A percentile compares a stretch with the other conserved stretches of the same genome.
phyloP scores from a whole-genome alignment of 2,113 vertebrate species.

The Mus spicilegus region DNA sequence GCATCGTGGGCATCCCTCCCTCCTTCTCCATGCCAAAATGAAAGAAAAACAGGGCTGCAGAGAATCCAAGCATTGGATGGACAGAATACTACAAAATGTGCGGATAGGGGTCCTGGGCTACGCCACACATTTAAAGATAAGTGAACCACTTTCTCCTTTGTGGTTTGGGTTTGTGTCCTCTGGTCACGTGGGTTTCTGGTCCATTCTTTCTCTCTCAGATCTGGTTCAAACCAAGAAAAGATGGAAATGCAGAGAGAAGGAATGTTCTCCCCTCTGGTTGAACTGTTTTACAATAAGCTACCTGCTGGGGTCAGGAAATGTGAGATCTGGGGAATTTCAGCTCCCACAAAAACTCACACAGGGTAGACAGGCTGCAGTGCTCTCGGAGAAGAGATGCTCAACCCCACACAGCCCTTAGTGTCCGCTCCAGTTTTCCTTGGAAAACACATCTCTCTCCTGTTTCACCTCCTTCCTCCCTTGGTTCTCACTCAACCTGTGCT shows the following conservation, averaged over 20 bases:
- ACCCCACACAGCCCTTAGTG: background rate
- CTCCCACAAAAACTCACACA: conserved; percentile 50
- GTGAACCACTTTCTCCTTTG: background rate
- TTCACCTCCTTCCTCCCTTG: background rate
- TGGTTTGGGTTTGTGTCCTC: background rate
- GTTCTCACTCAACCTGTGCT: background rate
- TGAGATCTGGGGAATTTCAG: conserved; percentile 3
- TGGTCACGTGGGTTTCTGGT: background rate
- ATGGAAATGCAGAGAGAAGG: conserved; percentile 74
- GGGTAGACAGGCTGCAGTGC: conserved; percentile 4
- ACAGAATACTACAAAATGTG: too few relatives aligned
- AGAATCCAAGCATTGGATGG: accelerated
- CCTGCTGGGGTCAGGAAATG: conserved; percentile 82
- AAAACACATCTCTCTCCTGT: background rate
- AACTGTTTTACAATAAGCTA: conserved; percentile 79
- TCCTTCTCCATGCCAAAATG: too few relatives aligned
- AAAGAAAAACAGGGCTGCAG: background rate
- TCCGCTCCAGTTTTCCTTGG: conserved; percentile 1
- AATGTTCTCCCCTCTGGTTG: conserved; percentile 69
- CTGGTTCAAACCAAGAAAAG: conserved; percentile 44
- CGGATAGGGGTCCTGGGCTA: too few relatives aligned
- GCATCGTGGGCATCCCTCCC: accelerated
- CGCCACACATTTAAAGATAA: background rate
- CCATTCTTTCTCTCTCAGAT: conserved; percentile 1
- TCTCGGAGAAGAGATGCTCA: background rate